phyloP scores from a whole-genome alignment of 1,140 invertebrate species.

The Drosophila repletoides region DNA sequence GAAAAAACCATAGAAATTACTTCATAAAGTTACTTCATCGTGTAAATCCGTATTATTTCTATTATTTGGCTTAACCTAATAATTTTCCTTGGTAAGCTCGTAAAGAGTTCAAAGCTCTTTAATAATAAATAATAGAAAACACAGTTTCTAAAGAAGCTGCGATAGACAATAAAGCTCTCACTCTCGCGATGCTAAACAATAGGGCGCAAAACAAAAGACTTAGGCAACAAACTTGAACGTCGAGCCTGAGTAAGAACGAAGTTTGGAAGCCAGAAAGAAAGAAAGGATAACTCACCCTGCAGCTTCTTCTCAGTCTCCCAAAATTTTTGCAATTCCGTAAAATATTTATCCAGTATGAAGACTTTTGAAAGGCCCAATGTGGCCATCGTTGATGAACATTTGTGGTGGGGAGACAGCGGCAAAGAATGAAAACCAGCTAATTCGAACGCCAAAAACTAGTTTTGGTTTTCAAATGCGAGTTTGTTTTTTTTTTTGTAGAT shows the following conservation, averaged over 20 bases:
- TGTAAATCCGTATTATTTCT: no score
- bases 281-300: slow-evolving; percentile 95
- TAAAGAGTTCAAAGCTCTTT: slow-evolving; percentile 13
- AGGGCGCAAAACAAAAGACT: slow-evolving; percentile 40
- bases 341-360: slow-evolving; percentile 98
- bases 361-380: slow-evolving; percentile 96
- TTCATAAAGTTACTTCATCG: no score
- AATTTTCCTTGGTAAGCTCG: no score
- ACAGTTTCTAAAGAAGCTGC: background rate
- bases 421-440: slow-evolving; percentile 36
- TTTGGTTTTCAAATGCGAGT: slow-evolving; percentile 46
- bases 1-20: no score
- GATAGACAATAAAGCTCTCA: background rate
- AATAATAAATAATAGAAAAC: slow-evolving; percentile 1
- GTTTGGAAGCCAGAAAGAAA: no score
- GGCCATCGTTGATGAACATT: slow-evolving; percentile 84
- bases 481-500: background rate
- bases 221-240: slow-evolving; percentile 44
- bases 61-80: no score
- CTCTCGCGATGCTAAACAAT: slow-evolving; percentile 1
- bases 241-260: background rate
- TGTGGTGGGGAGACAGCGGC: slow-evolving; percentile 59
- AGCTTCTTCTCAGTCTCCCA: slow-evolving; percentile 98
- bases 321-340: slow-evolving; percentile 97
- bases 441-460: slow-evolving; percentile 37